Evolutionary conservation across 2,113 vertebrate genomes (phyloP), one percentile per base, ranked within the genome.

Genomic region (Noctilio leporinus): DNA sequence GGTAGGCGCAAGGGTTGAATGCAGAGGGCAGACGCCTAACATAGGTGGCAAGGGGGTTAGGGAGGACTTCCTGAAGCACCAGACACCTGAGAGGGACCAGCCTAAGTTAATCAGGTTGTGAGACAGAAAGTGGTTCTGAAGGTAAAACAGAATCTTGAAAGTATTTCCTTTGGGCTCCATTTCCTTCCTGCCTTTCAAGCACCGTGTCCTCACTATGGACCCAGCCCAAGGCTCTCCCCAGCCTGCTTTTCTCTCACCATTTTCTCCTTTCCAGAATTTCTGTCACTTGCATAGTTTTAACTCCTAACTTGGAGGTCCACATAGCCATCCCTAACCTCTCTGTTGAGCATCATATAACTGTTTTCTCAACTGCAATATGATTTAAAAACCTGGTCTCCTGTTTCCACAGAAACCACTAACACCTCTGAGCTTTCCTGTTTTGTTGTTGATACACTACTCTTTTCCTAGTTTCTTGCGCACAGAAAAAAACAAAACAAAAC

Each of bases 301-400:
- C 76, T 88, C 45, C 45, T 35, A 38, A 69, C 62, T 65, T 43
- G n/a, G 19, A 91, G 33, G 35, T 55, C 35, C 64, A 38, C 28
- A 15, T 38, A 77, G 59, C n/a, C 17, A 45, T 91, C 7, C 76
- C 30, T 73, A 30, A 83, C 10, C 19, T 89, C 14, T 89, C 59
- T 93, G 65, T 62, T 62, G 72, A 75, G 40, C 53, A 70, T 76
- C 35, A 30, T 45, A 16, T n/a, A 77, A 51, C 35, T 88, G 26
- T 80, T 40, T 88, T 76, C 77, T 89, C 62, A 93, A 33, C 47
- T 38, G 62, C 57, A 38, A 3, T 75, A 47, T 81, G 67, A 76
- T 80, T 90, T 90, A 64, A 92, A 78, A 92, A 75, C 70, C 75
- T 49, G 14, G 40, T 76, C 45, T 94, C 51, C 64, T 94, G 24